A percentile compares a stretch with the other conserved stretches of the same genome.
These are phyloP conservation scores for Streptopelia turtur DNA, from an alignment of 2,797 vertebrate genomes.

Conservation along the genomic window DNA sequence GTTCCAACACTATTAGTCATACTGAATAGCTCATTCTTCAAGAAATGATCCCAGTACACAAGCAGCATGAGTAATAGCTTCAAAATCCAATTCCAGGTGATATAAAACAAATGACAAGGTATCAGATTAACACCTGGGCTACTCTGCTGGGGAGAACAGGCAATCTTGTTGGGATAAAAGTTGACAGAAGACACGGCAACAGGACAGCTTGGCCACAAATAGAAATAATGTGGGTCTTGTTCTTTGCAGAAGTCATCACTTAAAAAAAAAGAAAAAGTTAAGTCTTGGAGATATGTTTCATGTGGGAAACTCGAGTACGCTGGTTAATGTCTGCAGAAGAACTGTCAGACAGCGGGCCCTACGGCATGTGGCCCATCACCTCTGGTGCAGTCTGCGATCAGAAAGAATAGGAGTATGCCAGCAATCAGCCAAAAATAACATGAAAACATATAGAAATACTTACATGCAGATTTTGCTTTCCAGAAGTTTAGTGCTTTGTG, in stretches of 20 bases:
- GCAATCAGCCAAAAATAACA: slow-evolving; percentile 64
- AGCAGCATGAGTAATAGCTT: background rate
- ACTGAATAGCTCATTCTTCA: background rate
- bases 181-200: slow-evolving; percentile 44
- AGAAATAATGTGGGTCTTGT: slow-evolving; percentile 2
- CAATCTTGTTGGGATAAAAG: slow-evolving; percentile 21
- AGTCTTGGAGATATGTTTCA: slow-evolving; percentile 28
- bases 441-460: slow-evolving; percentile 45
- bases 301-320: slow-evolving; percentile 53
- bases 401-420: slow-evolving; percentile 45
- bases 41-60: slow-evolving; percentile 3
- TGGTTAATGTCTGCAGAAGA: slow-evolving; percentile 66
- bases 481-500: slow-evolving; percentile 56
- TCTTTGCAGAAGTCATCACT: slow-evolving; percentile 54
- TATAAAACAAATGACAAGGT: slow-evolving; percentile 45
- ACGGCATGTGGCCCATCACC: slow-evolving; percentile 69
- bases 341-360: slow-evolving; percentile 50
- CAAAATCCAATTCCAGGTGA: slow-evolving; percentile 45
- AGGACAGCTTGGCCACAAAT: slow-evolving; percentile 19
- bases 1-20: slow-evolving; percentile 33
- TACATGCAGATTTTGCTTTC: slow-evolving; percentile 38
- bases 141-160: slow-evolving; percentile 16
- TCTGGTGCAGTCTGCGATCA: slow-evolving; percentile 54
- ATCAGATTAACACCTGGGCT: slow-evolving; percentile 50
- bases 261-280: background rate